Percentiles rank a stretch among this genome's conserved stretches.
phyloP scores from a whole-genome alignment of 2,113 vertebrate species.

The Dendropsophus ebraccatus region DNA sequence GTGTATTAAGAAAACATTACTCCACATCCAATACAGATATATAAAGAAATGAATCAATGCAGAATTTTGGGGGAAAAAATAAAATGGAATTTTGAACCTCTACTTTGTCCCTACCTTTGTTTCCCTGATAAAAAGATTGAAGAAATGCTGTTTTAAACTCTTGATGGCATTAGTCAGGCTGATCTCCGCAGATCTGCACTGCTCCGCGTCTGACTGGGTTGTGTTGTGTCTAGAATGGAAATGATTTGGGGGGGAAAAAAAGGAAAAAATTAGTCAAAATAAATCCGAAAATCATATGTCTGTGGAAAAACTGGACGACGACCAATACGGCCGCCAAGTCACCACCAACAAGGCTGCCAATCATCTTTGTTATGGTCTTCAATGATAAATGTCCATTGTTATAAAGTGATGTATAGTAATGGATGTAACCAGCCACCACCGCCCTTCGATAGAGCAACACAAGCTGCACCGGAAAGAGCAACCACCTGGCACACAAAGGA shows the following conservation, averaged over 20 bases:
- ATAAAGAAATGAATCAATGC: too few species aligned
- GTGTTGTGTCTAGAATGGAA: constrained; percentile 34
- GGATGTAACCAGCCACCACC: neutral
- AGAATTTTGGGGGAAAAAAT: too few species aligned
- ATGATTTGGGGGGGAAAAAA: neutral
- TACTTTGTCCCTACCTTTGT: constrained; percentile 68
- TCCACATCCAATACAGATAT: too few species aligned
- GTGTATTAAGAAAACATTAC: too few species aligned
- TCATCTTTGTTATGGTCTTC: neutral
- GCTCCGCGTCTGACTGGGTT: constrained; percentile 32
- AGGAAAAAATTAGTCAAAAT: neutral
- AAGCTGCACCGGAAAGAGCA: neutral
- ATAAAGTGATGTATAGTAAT: neutral
- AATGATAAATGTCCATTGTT: neutral
- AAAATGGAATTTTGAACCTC: neutral
- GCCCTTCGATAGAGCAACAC: neutral
- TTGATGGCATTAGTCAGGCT: constrained; percentile 59
- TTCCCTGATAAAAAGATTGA: constrained; percentile 62
- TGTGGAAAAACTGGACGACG: neutral
- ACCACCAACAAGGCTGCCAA: neutral
- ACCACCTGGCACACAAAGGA: neutral
- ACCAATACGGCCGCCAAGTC: neutral
- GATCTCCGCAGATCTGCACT: constrained; percentile 64
- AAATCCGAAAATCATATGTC: too few species aligned
- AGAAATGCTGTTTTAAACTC: constrained; percentile 66